These are phyloP conservation scores for Enhydra lutris DNA, from an alignment of 2,113 vertebrate genomes.

Conservation along the genomic window DNA sequence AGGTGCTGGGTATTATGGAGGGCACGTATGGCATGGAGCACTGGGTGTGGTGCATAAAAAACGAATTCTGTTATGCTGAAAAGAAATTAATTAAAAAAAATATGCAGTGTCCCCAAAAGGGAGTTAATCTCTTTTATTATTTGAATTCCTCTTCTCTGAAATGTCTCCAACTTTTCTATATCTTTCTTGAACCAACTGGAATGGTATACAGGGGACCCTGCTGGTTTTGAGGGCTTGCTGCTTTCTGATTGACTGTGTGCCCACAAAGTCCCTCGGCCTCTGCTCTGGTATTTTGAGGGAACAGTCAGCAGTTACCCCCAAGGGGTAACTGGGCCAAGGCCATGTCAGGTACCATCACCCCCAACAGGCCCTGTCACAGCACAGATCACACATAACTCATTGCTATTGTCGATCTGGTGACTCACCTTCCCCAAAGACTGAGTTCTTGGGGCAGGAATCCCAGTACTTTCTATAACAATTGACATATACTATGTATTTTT, in stretches of 20 bases:
- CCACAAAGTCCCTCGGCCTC: neutral
- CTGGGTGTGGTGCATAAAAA: no score
- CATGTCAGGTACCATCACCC: neutral
- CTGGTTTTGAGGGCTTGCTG: neutral
- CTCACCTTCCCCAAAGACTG: neutral
- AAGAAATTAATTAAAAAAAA: neutral
- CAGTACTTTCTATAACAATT: neutral
- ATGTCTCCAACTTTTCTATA: neutral
- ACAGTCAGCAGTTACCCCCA: neutral
- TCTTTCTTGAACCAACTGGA: neutral
- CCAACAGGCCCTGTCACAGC: neutral
- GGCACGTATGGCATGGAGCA: no score
- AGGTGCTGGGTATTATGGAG: no score
- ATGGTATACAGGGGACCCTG: neutral
- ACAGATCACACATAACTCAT: no score
- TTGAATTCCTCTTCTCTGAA: slow-evolving; percentile 6
- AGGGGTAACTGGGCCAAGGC: neutral
- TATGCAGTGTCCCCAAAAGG: neutral
- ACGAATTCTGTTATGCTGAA: no score
- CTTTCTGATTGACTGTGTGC: neutral
- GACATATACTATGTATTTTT: neutral
- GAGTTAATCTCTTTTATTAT: neutral
- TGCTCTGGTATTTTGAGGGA: neutral
- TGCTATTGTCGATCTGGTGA: neutral
- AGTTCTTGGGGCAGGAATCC: neutral